Percentiles rank a stretch among this genome's conserved stretches.
phyloP scores from a whole-genome alignment of 2,888 invertebrate species.

The Congeria kusceri region DNA sequence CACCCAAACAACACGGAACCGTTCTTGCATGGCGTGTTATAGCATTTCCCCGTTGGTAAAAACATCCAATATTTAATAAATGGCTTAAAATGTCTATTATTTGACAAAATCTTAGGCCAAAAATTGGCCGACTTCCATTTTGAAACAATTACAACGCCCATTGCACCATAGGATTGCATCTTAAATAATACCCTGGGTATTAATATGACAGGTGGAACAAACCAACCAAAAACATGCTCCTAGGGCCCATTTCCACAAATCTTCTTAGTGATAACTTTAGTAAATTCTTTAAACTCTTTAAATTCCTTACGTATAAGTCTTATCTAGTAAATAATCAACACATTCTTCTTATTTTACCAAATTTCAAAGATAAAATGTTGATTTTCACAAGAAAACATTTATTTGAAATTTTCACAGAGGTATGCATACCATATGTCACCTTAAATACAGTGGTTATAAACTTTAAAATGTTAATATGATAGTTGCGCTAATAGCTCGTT shows the following conservation, averaged over 20 bases:
- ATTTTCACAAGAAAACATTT: too few species aligned
- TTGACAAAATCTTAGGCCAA: constrained; percentile 38
- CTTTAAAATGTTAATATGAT: too few species aligned
- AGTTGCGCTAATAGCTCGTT: too few species aligned
- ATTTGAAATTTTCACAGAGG: too few species aligned
- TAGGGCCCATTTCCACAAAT: too few species aligned
- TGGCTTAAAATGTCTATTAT: background rate
- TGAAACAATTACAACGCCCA: constrained; percentile 40
- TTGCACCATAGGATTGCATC: constrained; percentile 22
- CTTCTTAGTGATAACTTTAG: constrained; percentile 39
- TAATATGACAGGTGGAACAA: constrained; percentile 45
- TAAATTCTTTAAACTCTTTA: constrained; percentile 21
- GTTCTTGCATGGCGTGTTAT: constrained; percentile 25
- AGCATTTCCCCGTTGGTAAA: constrained; percentile 24
- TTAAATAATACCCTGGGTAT: constrained; percentile 36
- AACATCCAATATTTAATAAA: constrained; percentile 5
- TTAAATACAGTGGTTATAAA: too few species aligned
- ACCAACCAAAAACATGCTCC: constrained; percentile 33
- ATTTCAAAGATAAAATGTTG: too few species aligned
- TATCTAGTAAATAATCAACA: too few species aligned
- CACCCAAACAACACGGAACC: constrained; percentile 24
- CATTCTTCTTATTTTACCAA: too few species aligned
- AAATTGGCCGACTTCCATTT: constrained; percentile 45
- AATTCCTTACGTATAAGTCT: too few species aligned
- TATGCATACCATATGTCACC: too few species aligned